These are phyloP conservation scores for Coleophora deauratella DNA, from an alignment of 2,888 invertebrate species.

Conservation along the genomic window DNA sequence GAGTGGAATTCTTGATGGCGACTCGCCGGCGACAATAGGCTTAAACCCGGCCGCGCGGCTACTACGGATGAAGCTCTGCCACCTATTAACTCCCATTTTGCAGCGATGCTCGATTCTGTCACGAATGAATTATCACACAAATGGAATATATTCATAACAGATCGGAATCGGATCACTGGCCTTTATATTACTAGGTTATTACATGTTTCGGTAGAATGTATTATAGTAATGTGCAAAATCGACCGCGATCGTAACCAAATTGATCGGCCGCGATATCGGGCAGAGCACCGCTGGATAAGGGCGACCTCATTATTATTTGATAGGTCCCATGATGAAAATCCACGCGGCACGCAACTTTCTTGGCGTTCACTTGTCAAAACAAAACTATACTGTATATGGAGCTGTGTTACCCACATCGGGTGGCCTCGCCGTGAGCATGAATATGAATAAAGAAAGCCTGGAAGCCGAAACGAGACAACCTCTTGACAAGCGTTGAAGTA, in stretches of 20 bases:
- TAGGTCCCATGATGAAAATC: constrained; percentile 66
- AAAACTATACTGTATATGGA: constrained; percentile 59
- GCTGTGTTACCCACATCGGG: constrained; percentile 36
- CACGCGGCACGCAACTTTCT: constrained; percentile 64
- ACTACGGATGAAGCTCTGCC: constrained; percentile 43
- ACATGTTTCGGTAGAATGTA: constrained; percentile 32
- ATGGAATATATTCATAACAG: no score
- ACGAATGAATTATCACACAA: constrained; percentile 5
- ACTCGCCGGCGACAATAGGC: constrained; percentile 52
- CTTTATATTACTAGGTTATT: no score
- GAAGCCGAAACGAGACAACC: constrained; percentile 49
- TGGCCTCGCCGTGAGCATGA: constrained; percentile 44
- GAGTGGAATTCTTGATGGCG: constrained; percentile 59
- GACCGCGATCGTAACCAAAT: constrained; percentile 48
- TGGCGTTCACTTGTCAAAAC: constrained; percentile 62
- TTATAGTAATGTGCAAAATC: constrained; percentile 57
- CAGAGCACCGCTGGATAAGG: constrained; percentile 43
- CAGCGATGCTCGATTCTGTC: constrained; percentile 27
- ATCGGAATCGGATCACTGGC: no score
- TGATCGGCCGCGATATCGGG: constrained; percentile 53
- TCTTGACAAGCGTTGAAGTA: constrained; percentile 54
- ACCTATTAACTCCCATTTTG: constrained; percentile 46
- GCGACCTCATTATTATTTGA: constrained; percentile 67
- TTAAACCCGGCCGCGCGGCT: constrained; percentile 36
- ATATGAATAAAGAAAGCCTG: constrained; percentile 54